Evolutionary conservation across 2,888 invertebrate species (phyloP).

Genomic region (Celastrina argiolus): DNA sequence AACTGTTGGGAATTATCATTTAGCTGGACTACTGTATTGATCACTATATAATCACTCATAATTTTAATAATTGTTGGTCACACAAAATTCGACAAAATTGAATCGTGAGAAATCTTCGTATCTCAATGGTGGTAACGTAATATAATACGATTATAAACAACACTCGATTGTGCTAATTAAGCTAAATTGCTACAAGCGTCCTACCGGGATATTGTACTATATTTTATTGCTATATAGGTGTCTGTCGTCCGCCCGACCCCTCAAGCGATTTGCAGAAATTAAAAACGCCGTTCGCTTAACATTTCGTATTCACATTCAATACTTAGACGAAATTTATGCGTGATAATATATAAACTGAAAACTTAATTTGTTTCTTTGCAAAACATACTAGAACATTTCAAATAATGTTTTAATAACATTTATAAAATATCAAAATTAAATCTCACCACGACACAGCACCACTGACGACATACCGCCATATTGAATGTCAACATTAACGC

Average conservation of each 20-base stretch:
- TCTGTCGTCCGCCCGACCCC: conserved; percentile 56
- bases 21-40: neutral
- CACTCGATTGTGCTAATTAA: conserved; percentile 2
- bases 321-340: conserved; percentile 40
- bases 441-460: conserved; percentile 98
- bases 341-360: conserved; percentile 36
- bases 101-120: conserved; percentile 29
- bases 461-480: conserved; percentile 97
- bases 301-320: conserved; percentile 32
- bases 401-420: neutral
- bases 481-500: conserved; percentile 87
- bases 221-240: conserved; percentile 60
- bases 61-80: conserved; percentile 1
- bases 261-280: conserved; percentile 55
- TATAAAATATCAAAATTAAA: conserved; percentile 52
- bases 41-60: neutral
- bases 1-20: neutral
- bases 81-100: conserved; percentile 29
- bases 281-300: conserved; percentile 46
- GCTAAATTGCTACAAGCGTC: conserved; percentile 45
- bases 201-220: conserved; percentile 47
- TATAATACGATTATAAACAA: neutral
- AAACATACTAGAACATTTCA: neutral
- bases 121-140: neutral
- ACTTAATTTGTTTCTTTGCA: conserved; percentile 13